Base-by-base conservation (phyloP, 2,113 vertebrate species). In the Columba janthina region DNA sequence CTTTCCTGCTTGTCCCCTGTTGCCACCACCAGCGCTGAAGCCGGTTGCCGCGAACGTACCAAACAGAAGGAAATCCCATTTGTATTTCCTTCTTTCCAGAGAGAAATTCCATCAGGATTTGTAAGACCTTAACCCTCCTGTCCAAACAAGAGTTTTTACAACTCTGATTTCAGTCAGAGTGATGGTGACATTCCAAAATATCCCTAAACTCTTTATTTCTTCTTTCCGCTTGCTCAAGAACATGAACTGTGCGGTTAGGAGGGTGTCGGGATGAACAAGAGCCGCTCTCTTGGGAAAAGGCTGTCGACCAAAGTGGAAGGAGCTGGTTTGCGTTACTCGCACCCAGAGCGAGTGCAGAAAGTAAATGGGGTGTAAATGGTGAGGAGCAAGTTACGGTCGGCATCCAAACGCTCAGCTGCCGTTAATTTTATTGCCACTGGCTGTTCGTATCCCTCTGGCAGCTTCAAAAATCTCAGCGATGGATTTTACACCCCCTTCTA, bases 341-440 rank as follows among this genome's bases (percentile, higher is more conserved):
- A 62, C 50, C 76, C 32, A 4, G 57, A 46, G 66, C 13, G 7
- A 54, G 80, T 31, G 65, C 66, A 16, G 77, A 21, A 54, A 85
- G 84, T 57, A 42, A 89, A 71, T 7, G 18, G 87, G 77, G 89
- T 6, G 44, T 89, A 86, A 94, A 34, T 11, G 60, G 61, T 24
- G 94, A 78, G 80, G n/a, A 74, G 48, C 25, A 25, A 96, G 84
- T 89, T 94, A 90, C 84, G 92, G 70, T 16, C 42, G 95, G 92
- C 79, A 92, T 95, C 89, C 5, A 4, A 88, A 78, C 84, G 77
- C 89, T 92, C 96, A 95, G 89, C 95, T 95, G 93, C 94, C 84
- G 89, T 74, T 71, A 75, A 95, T 96, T 96, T 84, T 96, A 92
- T 92, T 67, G 86, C 46, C 86, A n/a, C 46, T 11, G 84, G 8